Conservation (phyloP, 1,140 invertebrate species). For the Nephotettix cincticeps region DNA sequence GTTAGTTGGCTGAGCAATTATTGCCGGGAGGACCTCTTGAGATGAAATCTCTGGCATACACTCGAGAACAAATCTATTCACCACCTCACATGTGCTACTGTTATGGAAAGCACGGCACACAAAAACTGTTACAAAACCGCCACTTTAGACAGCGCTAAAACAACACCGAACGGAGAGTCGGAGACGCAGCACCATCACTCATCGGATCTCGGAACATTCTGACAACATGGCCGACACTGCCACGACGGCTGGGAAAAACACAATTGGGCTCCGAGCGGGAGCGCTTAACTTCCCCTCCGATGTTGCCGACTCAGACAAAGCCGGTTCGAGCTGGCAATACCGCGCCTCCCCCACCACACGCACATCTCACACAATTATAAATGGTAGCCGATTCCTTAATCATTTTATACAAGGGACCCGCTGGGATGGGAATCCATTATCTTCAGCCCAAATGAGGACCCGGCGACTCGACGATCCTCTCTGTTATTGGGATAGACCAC, state of each 20-base stretch:
- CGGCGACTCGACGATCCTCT: conserved; percentile 5
- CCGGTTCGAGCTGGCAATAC: conserved; percentile 25
- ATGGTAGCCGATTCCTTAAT: conserved; percentile 41
- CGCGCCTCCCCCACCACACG: conserved; percentile 25
- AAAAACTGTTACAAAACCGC: conserved; percentile 21
- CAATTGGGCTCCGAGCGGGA: background rate
- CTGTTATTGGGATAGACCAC: conserved; percentile 6
- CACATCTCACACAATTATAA: conserved; percentile 33
- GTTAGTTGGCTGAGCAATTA: no score
- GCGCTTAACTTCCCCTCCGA: conserved; percentile 10
- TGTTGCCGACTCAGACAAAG: conserved; percentile 26
- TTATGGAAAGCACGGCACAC: background rate
- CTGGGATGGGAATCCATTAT: conserved; percentile 35
- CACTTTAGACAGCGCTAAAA: background rate
- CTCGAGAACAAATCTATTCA: conserved; percentile 19
- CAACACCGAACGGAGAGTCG: background rate
- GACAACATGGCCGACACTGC: conserved; percentile 26
- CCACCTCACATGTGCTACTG: conserved; percentile 13
- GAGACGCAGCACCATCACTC: conserved; percentile 2
- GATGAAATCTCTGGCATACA: conserved; percentile 17
- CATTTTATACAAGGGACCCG: conserved; percentile 32
- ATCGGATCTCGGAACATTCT: conserved; percentile 5
- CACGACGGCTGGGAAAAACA: conserved; percentile 25
- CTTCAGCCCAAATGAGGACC: background rate
- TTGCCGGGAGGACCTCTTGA: conserved; percentile 15